Conservation (phyloP, 2,888 invertebrate genomes). For the Lasioglossum figueresi region DNA sequence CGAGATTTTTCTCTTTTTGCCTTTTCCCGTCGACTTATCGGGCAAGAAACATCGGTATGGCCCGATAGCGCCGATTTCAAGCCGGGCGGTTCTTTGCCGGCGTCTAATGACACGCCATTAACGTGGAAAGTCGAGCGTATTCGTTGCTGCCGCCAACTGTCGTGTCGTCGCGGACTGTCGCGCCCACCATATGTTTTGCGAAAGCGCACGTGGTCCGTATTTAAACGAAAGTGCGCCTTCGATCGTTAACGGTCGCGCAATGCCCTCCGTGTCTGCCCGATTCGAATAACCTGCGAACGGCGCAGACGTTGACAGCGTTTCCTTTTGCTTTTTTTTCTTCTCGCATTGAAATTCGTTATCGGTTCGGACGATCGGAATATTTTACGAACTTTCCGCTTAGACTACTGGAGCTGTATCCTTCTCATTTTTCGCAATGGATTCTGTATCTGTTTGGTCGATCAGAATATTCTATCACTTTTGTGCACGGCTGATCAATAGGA, state of each 20-base stretch:
- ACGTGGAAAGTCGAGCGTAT: slow-evolving; percentile 43
- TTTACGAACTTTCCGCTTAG: background rate
- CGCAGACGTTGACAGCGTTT: background rate
- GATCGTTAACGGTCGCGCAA: background rate
- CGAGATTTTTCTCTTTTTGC: background rate
- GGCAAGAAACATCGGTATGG: background rate
- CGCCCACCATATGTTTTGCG: slow-evolving; percentile 35
- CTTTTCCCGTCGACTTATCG: background rate
- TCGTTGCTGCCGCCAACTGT: slow-evolving; percentile 24
- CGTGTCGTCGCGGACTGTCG: slow-evolving; percentile 14
- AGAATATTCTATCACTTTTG: background rate
- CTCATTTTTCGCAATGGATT: background rate
- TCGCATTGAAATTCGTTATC: slow-evolving; percentile 6
- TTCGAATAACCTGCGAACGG: background rate
- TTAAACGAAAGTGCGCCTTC: slow-evolving; percentile 45
- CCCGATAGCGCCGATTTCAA: background rate
- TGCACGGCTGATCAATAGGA: background rate
- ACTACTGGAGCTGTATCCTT: background rate
- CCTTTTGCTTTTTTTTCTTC: background rate
- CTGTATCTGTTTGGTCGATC: background rate
- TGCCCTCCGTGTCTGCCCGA: background rate
- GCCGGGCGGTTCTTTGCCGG: background rate
- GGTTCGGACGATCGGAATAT: background rate
- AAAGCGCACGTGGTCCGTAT: background rate
- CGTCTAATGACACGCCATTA: slow-evolving; percentile 27